These are phyloP conservation scores for Mobula hypostoma DNA, from an alignment of 2,113 vertebrate genomes.

Conservation along the genomic window DNA sequence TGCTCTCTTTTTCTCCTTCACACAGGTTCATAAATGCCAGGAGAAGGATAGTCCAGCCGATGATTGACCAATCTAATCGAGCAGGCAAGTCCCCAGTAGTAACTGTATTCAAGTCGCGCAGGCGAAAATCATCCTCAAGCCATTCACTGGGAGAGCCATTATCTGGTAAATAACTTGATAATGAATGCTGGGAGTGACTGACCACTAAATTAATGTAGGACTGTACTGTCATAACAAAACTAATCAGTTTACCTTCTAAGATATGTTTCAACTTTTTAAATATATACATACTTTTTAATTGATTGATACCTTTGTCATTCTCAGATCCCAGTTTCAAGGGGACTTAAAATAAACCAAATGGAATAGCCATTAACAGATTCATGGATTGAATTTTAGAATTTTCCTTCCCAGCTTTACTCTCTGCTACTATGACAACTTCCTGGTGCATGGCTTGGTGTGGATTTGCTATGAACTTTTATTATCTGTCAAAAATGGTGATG, in stretches of 20 bases:
- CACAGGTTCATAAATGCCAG: slow-evolving; percentile 98
- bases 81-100: slow-evolving; percentile 90
- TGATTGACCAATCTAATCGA: slow-evolving; percentile 99
- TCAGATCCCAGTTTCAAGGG: slow-evolving; percentile 32
- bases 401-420: slow-evolving; percentile 58
- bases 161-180: slow-evolving; percentile 73
- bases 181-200: slow-evolving; percentile 54
- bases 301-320: slow-evolving; percentile 42
- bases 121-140: slow-evolving; percentile 66
- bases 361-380: slow-evolving; percentile 39
- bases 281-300: slow-evolving; percentile 33
- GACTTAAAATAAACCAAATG: slow-evolving; percentile 40
- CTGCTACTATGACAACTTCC: slow-evolving; percentile 68
- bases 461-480: slow-evolving; percentile 97
- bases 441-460: slow-evolving; percentile 94
- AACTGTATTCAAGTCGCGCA: slow-evolving; percentile 70
- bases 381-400: slow-evolving; percentile 49
- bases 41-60: slow-evolving; percentile 99
- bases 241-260: slow-evolving; percentile 52
- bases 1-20: slow-evolving; percentile 42
- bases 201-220: slow-evolving; percentile 54
- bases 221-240: slow-evolving; percentile 54
- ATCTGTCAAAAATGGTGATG: slow-evolving; percentile 91
- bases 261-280: slow-evolving; percentile 44
- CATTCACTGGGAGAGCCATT: slow-evolving; percentile 71